Evolutionary conservation across 2,888 invertebrate species (phyloP), one percentile per base, ranked within the genome.

Genomic region (Sarcophaga subvicina): DNA sequence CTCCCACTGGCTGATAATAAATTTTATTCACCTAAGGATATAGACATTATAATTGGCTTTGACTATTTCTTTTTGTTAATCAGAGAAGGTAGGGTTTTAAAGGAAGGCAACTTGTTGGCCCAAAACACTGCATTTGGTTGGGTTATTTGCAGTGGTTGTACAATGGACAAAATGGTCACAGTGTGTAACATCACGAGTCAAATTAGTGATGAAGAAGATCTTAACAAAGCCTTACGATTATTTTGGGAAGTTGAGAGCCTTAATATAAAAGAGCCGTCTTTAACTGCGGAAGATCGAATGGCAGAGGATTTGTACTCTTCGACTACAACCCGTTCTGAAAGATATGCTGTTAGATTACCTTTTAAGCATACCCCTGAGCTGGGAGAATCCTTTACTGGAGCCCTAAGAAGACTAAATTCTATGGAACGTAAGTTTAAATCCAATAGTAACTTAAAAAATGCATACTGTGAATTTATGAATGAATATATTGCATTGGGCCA

Each of bases 101-200:
- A 76, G 37, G 59, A 47, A 27, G 73, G 66, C 22, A 59, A n/a
- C n/a, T n/a, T n/a, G n/a, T n/a, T n/a, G n/a, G n/a, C n/a, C n/a
- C n/a, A n/a, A n/a, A 71, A 84, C 73, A n/a, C 79, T 75, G 45
- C 79, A 73, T 78, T 83, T n/a, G 76, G 75, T 78, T 70, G 79
- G 45, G 49, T 85, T 12, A 59, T 80, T 27, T 73, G 80, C 27
- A 62, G 62, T 69, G 69, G 73, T 12, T 72, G 75, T 63, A 70
- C 71, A 3, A 47, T 67, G 60, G 62, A 47, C n/a, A 67, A 75
- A 47, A 72, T 67, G n/a, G 63, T 54, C 47, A 27, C 22, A 4
- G 72, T 45, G 8, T 72, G 14, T 76, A 60, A 59, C 12, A 47
- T 45, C 25, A 25, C 25, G 22, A 78, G 14, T 14, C 72, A 64